Evolutionary conservation across 1,140 invertebrate species (phyloP), one percentile per base, ranked within the genome.

Genomic region (Sitobion miscanthi): DNA sequence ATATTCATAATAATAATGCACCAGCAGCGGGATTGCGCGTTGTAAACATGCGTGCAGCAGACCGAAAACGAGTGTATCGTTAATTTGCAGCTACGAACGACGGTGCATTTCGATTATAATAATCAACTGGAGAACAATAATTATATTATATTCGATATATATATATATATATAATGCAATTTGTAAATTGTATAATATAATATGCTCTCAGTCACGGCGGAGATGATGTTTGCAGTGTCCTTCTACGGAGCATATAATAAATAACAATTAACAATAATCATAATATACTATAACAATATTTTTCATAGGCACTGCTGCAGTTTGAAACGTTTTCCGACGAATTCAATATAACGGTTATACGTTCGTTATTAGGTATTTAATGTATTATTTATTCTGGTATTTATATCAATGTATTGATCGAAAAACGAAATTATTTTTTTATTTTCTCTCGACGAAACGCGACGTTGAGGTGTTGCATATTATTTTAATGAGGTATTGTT

Each of bases 1-100:
- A 57, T 54, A 89, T 23, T 38, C 38, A 42, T 23, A 89, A 38
- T 42, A 85, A 42, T 42, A 85, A 21, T 35, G 21, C 9, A 89
- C 11, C 52, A 77, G 2, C 62, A n/a, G 30, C 14, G 21, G n/a
- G 62, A 45, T 62, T 35, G 30, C 14, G 20, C 7, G 38, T 8
- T 90, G 89, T 45, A 90, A 69, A 62, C 57, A 45, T 21, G 62
- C n/a, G 89, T 69, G 42, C 54, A 90, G 38, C 54, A 62, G 89
- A 90, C 89, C 38, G 89, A 62, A 62, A 90, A 90, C 17, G 35
- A 57, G 6, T 69, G 14, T 45, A 45, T 90, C 23, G 52, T 89
- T 57, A 54, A 88, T 88, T 88, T 49, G 47, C 83, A 42, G 5
- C 35, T 82, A 85, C 38, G 77, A 42, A 23, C 42, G 1, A 47